Evolutionary conservation across 2,888 invertebrate genomes (phyloP), one percentile per base, ranked within the genome.

Genomic region (Lasioglossum vierecki): DNA sequence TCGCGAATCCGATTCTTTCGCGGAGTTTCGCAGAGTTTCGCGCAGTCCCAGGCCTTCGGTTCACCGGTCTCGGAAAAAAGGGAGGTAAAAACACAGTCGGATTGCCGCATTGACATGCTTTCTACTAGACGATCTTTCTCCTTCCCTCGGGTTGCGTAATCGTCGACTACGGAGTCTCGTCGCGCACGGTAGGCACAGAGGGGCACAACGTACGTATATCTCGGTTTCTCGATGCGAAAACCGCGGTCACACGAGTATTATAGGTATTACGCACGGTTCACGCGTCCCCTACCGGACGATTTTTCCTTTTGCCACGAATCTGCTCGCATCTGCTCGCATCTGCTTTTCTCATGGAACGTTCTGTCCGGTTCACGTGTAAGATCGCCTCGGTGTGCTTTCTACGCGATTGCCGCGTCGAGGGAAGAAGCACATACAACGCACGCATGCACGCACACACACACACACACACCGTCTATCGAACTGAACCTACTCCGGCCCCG

Each of bases 161-260:
- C 66, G 74, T 9, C 70, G 70, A 82, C 73, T 84, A 77, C 86
- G 81, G 76, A 81, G 76, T 78, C 84, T 76, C 26, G 57, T 26
- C 15, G 22, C 44, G 44, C 49, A 26, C 15, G 15, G 75, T 76
- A 72, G 73, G 57, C 79, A 71, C 75, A 66, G 60, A 30, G 53
- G 66, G 39, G 22, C 5, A 35, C 75, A 83, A 22, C 22, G 53
- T 22, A 46, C 0, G 6, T 53, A 8, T 53, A 53, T 53, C 9
- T 53, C 53, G 22, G 8, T 53, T 22, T 79, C 83, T 76, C 72
- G 71, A 88, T 80, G 83, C 84, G 68, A 87, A 68, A 87, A 89
- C 88, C 90, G 78, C 88, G 87, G 80, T 90, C 89, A 83, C 90
- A 89, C 89, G 90, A 82, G 88, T 90, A 90, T 90, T 88, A 88